Evolutionary conservation across 2,888 invertebrate species (phyloP), one percentile per base, ranked within the genome.

Genomic region (Macaria liturata): DNA sequence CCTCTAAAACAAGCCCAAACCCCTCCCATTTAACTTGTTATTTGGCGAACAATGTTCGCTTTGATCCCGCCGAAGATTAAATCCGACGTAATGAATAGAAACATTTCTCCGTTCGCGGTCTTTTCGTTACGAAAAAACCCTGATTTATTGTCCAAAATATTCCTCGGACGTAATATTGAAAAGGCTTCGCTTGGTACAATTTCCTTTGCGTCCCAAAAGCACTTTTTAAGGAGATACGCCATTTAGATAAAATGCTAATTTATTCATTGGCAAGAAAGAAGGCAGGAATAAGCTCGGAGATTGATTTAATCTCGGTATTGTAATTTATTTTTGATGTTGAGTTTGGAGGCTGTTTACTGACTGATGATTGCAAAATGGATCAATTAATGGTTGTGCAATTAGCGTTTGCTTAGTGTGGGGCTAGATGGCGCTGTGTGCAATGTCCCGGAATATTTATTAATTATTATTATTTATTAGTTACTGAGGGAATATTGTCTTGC

Each of bases 231-330:
- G 76, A 86, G 88, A 89, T 88, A 77, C 80, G 66, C 75, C 81
- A 80, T 86, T 87, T 79, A 85, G 87, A 89, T 88, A 86, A 83
- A 86, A 87, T 84, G 86, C 83, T 85, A 89, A 88, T 88, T 89
- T 89, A 89, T 89, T 89, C 89, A 88, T 89, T 88, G 89, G 82
- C 78, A 80, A 78, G 65, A 78, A 83, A 81, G 78, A 80, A 80
- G 76, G 78, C 78, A 75, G 68, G 73, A 80, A 83, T 83, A 82
- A 84, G 81, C 83, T 74, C 75, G 73, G 72, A 78, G 76, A 80
- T 80, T 81, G 80, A 87, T 88, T 88, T 86, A 81, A 85, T 86
- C 79, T 80, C 73, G 72, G 76, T 68, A 71, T 73, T 63, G 78
- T 82, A 83, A 84, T 83, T 83, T 84, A 83, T 81, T 81, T 84